Evolutionary conservation across 2,797 vertebrate genomes (phyloP).

Genomic region (Holocentrus rufus): DNA sequence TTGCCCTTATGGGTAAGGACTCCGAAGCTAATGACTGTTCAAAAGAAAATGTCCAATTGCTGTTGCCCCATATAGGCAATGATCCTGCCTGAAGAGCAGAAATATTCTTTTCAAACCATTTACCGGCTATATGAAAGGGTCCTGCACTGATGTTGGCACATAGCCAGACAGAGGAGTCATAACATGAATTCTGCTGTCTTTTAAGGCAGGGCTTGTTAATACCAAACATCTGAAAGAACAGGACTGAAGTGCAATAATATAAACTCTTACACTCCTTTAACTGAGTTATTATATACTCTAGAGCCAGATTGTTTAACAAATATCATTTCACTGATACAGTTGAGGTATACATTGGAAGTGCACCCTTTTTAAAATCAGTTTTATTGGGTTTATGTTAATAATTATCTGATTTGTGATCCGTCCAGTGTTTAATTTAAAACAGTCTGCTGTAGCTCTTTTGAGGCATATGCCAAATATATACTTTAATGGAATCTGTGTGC

Average conservation of each 20-base stretch:
- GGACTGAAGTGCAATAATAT: constrained; percentile 24
- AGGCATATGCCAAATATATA: constrained; percentile 57
- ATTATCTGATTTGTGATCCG: background rate
- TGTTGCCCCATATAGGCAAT: constrained; percentile 3
- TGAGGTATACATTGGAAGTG: constrained; percentile 25
- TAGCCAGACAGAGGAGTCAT: constrained; percentile 6
- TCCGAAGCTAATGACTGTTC: constrained; percentile 39
- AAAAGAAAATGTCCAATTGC: constrained; percentile 24
- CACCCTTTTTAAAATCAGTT: constrained; percentile 30
- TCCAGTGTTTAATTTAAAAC: constrained; percentile 56
- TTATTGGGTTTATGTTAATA: constrained; percentile 3
- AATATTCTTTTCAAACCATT: constrained; percentile 27
- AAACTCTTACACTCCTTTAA: constrained; percentile 43
- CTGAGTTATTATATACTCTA: constrained; percentile 46
- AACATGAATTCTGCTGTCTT: constrained; percentile 39
- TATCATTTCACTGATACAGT: constrained; percentile 43
- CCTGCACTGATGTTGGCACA: background rate
- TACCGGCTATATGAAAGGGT: background rate
- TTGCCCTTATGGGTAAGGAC: constrained; percentile 49
- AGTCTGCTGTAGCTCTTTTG: constrained; percentile 11
- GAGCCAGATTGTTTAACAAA: constrained; percentile 5
- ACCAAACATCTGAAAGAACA: constrained; percentile 18
- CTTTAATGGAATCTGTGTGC: constrained; percentile 60
- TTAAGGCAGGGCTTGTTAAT: constrained; percentile 7
- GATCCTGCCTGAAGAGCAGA: constrained; percentile 37